phyloP scores from a whole-genome alignment of 1,140 invertebrate genomes.

The Danaus melanippus region DNA sequence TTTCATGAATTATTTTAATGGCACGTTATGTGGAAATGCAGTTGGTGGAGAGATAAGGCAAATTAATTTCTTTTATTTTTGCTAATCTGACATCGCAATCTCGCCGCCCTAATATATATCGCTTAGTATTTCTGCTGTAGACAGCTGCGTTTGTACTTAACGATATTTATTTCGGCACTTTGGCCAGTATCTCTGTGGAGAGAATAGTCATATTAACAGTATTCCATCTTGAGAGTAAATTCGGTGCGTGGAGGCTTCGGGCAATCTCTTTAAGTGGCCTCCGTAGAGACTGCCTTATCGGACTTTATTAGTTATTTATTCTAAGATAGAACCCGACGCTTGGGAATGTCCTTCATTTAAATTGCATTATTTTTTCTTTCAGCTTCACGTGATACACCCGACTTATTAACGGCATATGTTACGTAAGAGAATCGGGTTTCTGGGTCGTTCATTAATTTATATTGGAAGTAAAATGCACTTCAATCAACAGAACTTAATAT shows the following conservation, averaged over 20 bases:
- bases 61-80: slow-evolving; percentile 25
- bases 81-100: slow-evolving; percentile 19
- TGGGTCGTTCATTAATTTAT: slow-evolving; percentile 1
- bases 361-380: slow-evolving; percentile 29
- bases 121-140: slow-evolving; percentile 25
- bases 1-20: slow-evolving; percentile 17
- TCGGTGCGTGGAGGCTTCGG: slow-evolving; percentile 19
- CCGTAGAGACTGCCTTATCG: slow-evolving; percentile 29
- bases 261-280: slow-evolving; percentile 37
- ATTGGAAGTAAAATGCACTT: slow-evolving; percentile 2
- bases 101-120: slow-evolving; percentile 24
- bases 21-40: slow-evolving; percentile 16
- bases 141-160: slow-evolving; percentile 30
- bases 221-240: slow-evolving; percentile 24
- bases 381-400: background rate
- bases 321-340: slow-evolving; percentile 22
- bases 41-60: slow-evolving; percentile 14
- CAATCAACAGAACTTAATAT: slow-evolving; percentile 6
- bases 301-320: slow-evolving; percentile 42
- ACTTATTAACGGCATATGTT: background rate
- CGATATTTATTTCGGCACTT: slow-evolving; percentile 38
- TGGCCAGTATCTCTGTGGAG: slow-evolving; percentile 18
- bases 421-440: no score
- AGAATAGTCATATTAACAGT: slow-evolving; percentile 22
- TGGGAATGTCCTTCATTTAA: slow-evolving; percentile 27